Evolutionary conservation across 2,888 invertebrate species (phyloP).

Genomic region (Lasius fuliginosus): DNA sequence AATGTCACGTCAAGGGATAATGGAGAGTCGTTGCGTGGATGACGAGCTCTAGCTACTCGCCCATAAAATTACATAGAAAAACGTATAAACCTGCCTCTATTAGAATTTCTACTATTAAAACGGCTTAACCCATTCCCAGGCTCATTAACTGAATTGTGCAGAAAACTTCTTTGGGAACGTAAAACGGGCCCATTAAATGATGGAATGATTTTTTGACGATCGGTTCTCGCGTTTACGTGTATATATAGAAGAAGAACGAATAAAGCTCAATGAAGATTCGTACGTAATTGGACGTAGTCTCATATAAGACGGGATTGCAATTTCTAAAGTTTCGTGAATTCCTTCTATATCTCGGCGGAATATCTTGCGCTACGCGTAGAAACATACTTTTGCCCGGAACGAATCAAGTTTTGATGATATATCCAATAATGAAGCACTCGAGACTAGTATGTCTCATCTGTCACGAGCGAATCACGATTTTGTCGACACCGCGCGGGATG

Average conservation of each 20-base stretch:
- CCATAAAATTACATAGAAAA: not conserved
- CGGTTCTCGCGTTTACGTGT: slow-evolving; percentile 22
- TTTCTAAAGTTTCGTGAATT: slow-evolving; percentile 11
- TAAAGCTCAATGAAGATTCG: slow-evolving; percentile 7
- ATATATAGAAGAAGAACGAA: not conserved
- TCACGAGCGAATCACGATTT: slow-evolving; percentile 47
- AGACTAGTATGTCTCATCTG: slow-evolving; percentile 29
- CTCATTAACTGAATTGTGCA: slow-evolving; percentile 38
- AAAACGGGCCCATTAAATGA: slow-evolving; percentile 30
- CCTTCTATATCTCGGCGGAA: not conserved
- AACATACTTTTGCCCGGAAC: not conserved
- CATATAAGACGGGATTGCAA: slow-evolving; percentile 4
- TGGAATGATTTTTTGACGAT: slow-evolving; percentile 26
- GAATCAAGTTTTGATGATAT: slow-evolving; percentile 39
- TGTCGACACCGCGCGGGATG: slow-evolving; percentile 36
- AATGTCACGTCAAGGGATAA: not conserved
- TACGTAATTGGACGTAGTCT: slow-evolving; percentile 28
- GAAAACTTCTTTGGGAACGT: slow-evolving; percentile 21
- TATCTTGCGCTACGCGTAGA: slow-evolving; percentile 1
- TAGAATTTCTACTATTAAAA: slow-evolving; percentile 36
- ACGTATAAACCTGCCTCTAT: slow-evolving; percentile 19
- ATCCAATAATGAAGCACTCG: slow-evolving; percentile 41
- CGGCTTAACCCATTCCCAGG: slow-evolving; percentile 25
- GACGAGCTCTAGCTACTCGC: not conserved
- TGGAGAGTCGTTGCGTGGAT: not conserved